phyloP scores from a whole-genome alignment of 2,888 invertebrate genomes.

The Sesamia inferens region DNA sequence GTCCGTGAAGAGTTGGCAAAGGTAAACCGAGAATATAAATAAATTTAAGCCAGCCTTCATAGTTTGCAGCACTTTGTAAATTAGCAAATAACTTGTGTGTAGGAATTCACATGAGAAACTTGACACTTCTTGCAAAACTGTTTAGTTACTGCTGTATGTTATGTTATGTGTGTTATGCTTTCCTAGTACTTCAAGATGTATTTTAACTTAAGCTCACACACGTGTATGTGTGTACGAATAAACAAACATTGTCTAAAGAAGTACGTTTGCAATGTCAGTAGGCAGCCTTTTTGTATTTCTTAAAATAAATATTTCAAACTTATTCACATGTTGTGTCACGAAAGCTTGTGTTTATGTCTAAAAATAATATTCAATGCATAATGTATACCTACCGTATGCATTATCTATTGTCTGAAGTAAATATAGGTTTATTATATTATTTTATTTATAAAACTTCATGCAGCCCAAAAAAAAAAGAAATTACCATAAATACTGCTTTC shows the following conservation, averaged over 20 bases:
- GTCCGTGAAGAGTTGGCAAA: too few relatives aligned
- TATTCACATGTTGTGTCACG: conserved; percentile 27
- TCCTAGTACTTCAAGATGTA: conserved; percentile 29
- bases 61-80: neutral
- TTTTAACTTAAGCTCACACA: too few relatives aligned
- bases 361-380: conserved; percentile 1
- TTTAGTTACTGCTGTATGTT: conserved; percentile 33
- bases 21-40: neutral
- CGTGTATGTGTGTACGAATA: conserved; percentile 8
- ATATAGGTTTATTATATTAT: neutral
- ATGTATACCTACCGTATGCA: neutral
- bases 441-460: too few relatives aligned
- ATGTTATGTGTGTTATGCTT: conserved; percentile 49
- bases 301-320: conserved; percentile 22
- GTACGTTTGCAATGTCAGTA: conserved; percentile 33
- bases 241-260: conserved; percentile 31
- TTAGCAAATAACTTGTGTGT: conserved; percentile 11
- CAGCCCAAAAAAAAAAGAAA: too few relatives aligned
- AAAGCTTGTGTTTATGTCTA: conserved; percentile 5
- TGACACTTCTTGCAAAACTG: conserved; percentile 28
- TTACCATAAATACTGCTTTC: too few relatives aligned
- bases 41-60: neutral
- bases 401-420: neutral
- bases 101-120: conserved; percentile 8
- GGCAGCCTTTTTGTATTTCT: conserved; percentile 11